Evolutionary conservation across 2,797 vertebrate genomes (phyloP).

Genomic region (Poeciliopsis presidionis): DNA sequence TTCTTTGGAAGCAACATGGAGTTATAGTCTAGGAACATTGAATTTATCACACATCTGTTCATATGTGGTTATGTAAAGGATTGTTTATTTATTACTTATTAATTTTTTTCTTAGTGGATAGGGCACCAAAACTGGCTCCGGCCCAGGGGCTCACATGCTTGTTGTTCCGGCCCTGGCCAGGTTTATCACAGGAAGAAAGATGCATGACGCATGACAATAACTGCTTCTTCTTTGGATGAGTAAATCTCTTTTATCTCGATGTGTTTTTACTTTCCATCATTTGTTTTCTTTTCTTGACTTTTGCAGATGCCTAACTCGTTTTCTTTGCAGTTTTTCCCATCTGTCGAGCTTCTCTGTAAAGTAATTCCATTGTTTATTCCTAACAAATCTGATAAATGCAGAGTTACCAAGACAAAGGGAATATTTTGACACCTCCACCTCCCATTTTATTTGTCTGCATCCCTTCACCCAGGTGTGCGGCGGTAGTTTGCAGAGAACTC

Average conservation of each 20-base stretch:
- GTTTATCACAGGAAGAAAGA: neutral
- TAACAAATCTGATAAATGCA: constrained; percentile 5
- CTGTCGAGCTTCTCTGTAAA: constrained; percentile 8
- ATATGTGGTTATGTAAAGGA: no score
- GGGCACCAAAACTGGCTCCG: no score
- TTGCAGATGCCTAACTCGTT: neutral
- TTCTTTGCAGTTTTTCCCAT: neutral
- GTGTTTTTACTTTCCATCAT: neutral
- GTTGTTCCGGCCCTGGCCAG: neutral
- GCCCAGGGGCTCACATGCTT: no score
- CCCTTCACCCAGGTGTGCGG: constrained; percentile 55
- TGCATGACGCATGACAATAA: neutral
- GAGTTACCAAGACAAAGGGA: constrained; percentile 19
- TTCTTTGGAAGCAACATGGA: no score
- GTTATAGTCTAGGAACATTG: no score
- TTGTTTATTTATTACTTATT: no score
- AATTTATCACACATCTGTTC: no score
- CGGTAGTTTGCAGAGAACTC: constrained; percentile 44
- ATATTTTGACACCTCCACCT: constrained; percentile 5
- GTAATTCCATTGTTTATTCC: constrained; percentile 21
- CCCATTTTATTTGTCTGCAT: neutral
- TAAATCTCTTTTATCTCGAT: neutral
- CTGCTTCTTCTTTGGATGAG: neutral
- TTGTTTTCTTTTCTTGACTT: neutral
- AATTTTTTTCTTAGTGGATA: no score